phyloP scores from a whole-genome alignment of 2,797 vertebrate species.

The Rhodeus uyekii region DNA sequence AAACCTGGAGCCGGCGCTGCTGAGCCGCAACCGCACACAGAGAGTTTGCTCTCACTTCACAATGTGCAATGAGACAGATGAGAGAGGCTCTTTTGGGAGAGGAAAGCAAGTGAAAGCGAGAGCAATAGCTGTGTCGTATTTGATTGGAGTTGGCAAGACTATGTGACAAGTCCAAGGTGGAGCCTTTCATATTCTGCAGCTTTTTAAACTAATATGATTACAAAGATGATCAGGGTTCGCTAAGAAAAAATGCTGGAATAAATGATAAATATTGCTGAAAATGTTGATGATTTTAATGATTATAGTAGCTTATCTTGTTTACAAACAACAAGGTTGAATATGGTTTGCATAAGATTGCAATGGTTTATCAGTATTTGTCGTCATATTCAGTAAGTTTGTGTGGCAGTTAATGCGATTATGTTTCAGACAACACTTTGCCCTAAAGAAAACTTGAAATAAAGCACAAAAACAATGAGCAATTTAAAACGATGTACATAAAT shows the following conservation, averaged over 20 bases:
- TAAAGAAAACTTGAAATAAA: background rate
- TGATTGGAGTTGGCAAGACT: background rate
- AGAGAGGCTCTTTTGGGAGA: constrained; percentile 22
- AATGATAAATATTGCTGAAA: background rate
- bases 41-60: background rate
- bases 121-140: background rate
- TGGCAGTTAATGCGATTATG: background rate
- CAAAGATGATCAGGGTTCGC: background rate
- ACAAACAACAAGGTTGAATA: background rate
- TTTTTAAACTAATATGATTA: background rate
- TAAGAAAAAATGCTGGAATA: background rate
- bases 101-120: background rate
- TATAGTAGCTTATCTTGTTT: background rate
- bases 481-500: background rate
- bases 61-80: constrained; percentile 40
- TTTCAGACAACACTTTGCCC: background rate
- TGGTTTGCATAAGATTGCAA: background rate
- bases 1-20: constrained; percentile 48
- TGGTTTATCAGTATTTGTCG: background rate
- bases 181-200: background rate
- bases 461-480: background rate
- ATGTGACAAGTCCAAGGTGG: background rate
- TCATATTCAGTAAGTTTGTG: too few relatives aligned
- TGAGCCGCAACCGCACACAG: constrained; percentile 20
- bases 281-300: background rate